phyloP scores from a whole-genome alignment of 1,140 invertebrate genomes.

The Lucilia cuprina region DNA sequence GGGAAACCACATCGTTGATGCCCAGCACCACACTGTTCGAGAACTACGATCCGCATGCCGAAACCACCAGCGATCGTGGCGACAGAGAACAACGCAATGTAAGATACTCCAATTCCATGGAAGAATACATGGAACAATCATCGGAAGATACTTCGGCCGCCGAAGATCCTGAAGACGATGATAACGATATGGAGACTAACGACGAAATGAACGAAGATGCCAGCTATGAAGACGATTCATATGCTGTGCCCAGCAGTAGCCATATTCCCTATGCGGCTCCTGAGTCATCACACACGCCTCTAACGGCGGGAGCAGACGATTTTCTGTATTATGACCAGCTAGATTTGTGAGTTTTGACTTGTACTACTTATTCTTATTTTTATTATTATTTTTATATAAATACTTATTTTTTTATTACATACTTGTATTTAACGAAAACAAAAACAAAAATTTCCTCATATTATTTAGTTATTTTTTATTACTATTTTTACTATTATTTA shows the following conservation, averaged over 20 bases:
- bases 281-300: slow-evolving; percentile 39
- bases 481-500: slow-evolving; percentile 18
- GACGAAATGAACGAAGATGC: slow-evolving; percentile 37
- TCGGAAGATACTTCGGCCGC: slow-evolving; percentile 32
- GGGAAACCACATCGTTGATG: slow-evolving; percentile 51
- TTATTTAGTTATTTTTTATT: slow-evolving; percentile 29
- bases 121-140: slow-evolving; percentile 38
- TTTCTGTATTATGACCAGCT: slow-evolving; percentile 55
- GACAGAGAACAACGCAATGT: slow-evolving; percentile 53
- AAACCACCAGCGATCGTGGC: slow-evolving; percentile 56
- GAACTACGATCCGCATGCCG: slow-evolving; percentile 43
- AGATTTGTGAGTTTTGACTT: slow-evolving; percentile 54
- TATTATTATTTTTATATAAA: slow-evolving; percentile 1
- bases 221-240: slow-evolving; percentile 36
- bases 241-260: slow-evolving; percentile 5
- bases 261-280: background rate
- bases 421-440: slow-evolving; percentile 12
- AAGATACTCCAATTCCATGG: slow-evolving; percentile 40
- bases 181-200: slow-evolving; percentile 9
- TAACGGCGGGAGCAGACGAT: slow-evolving; percentile 48
- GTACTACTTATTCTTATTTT: background rate
- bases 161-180: slow-evolving; percentile 34
- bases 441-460: slow-evolving; percentile 30
- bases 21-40: slow-evolving; percentile 43
- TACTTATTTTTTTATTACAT: slow-evolving; percentile 6